These are phyloP conservation scores for Delia radicum DNA, from an alignment of 1,140 invertebrate species.

Conservation along the genomic window DNA sequence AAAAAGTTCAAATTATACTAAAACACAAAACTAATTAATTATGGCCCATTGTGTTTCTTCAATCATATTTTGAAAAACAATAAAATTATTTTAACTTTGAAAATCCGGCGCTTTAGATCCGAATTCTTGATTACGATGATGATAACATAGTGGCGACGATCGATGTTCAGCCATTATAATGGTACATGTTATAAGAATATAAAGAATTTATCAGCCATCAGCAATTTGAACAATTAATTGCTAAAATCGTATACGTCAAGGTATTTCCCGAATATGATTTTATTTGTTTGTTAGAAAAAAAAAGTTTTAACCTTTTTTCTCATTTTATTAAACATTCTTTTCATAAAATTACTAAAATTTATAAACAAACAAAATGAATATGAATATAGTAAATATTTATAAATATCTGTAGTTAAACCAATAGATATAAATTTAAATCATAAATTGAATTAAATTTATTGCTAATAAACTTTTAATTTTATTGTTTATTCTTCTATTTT, in stretches of 20 bases:
- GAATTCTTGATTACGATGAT: not conserved
- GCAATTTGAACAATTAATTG: not conserved
- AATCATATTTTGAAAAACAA: not conserved
- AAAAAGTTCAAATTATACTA: not conserved
- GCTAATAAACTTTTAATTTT: not conserved
- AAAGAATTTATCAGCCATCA: not conserved
- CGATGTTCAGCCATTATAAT: too few relatives aligned
- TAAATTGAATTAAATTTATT: not conserved
- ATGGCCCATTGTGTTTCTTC: not conserved
- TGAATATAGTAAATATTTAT: not conserved
- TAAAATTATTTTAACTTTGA: not conserved
- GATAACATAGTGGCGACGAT: not conserved
- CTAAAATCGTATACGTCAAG: not conserved
- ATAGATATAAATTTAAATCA: not conserved
- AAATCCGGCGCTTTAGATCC: not conserved
- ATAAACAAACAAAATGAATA: not conserved
- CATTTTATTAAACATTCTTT: not conserved
- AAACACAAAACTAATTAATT: not conserved
- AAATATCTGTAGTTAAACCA: too few relatives aligned
- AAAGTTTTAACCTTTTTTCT: not conserved
- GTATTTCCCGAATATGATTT: not conserved
- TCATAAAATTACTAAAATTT: not conserved
- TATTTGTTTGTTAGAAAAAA: not conserved
- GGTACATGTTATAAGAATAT: too few relatives aligned
- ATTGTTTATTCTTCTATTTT: not conserved